These are phyloP conservation scores for Aphelinus certus DNA, from an alignment of 1,140 invertebrate species.

Conservation along the genomic window DNA sequence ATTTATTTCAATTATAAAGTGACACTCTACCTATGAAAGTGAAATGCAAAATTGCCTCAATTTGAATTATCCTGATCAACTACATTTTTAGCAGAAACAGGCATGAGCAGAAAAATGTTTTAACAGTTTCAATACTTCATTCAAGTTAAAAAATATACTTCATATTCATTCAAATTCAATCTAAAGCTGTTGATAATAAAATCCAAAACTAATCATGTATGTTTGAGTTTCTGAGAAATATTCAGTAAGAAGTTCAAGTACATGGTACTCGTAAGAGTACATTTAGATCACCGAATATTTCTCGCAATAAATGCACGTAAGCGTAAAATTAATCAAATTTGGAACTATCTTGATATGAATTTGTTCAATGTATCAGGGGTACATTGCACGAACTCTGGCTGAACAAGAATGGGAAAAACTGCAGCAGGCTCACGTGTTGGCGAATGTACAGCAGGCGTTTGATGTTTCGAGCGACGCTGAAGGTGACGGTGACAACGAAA, in stretches of 20 bases:
- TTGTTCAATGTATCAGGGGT: conserved; percentile 48
- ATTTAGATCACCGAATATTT: not conserved
- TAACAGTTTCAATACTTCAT: too few relatives aligned
- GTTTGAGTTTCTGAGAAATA: too few relatives aligned
- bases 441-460: conserved; percentile 90
- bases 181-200: not conserved
- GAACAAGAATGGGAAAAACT: conserved; percentile 93
- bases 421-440: conserved; percentile 92
- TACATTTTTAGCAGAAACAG: too few relatives aligned
- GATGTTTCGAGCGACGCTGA: conserved; percentile 85
- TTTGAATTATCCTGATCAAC: too few relatives aligned
- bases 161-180: not conserved
- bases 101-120: too few relatives aligned
- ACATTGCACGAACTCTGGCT: conserved; percentile 71
- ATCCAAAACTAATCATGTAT: too few relatives aligned
- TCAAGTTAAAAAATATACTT: not conserved
- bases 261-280: too few relatives aligned
- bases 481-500: conserved; percentile 79
- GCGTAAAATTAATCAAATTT: conserved; percentile 1
- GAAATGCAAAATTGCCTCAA: too few relatives aligned
- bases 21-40: too few relatives aligned
- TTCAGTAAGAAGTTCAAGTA: too few relatives aligned
- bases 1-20: too few relatives aligned
- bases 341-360: not conserved
- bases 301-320: not conserved